phyloP scores from a whole-genome alignment of 2,888 invertebrate genomes.

The Cotesia congregata region DNA sequence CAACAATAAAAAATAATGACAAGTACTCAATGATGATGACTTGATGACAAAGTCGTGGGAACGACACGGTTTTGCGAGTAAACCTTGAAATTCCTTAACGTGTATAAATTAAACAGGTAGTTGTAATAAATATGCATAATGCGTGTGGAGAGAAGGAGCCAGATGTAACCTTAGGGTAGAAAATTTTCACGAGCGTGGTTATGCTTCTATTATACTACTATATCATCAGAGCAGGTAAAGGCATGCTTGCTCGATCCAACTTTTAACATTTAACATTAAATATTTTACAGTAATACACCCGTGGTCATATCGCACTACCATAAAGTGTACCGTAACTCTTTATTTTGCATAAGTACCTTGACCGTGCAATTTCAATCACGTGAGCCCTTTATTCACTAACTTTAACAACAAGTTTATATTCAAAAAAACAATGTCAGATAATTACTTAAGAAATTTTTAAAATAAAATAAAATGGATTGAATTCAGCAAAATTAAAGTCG shows the following conservation, averaged over 20 bases:
- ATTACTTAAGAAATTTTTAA: constrained; percentile 4
- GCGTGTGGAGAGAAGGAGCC: constrained; percentile 26
- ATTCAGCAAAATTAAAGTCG: background rate
- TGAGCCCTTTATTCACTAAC: background rate
- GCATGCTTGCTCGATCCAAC: too few relatives aligned
- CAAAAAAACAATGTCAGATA: background rate
- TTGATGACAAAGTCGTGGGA: background rate
- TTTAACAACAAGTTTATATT: background rate
- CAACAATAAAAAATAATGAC: background rate
- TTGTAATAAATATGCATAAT: constrained; percentile 39
- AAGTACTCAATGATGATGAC: background rate
- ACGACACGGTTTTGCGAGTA: background rate
- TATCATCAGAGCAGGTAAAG: background rate
- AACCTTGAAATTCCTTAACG: background rate
- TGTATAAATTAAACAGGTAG: constrained; percentile 21
- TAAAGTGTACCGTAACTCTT: constrained; percentile 29
- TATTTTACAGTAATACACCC: background rate
- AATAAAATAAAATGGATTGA: background rate
- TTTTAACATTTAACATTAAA: too few relatives aligned
- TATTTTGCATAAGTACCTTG: constrained; percentile 31
- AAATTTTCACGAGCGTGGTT: constrained; percentile 30
- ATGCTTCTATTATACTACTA: constrained; percentile 4
- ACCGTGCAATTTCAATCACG: constrained; percentile 14
- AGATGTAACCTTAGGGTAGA: constrained; percentile 34
- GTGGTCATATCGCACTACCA: background rate